These are phyloP conservation scores for Deladenus siricidicola DNA, from an alignment of 2,888 invertebrate genomes.

Conservation along the genomic window DNA sequence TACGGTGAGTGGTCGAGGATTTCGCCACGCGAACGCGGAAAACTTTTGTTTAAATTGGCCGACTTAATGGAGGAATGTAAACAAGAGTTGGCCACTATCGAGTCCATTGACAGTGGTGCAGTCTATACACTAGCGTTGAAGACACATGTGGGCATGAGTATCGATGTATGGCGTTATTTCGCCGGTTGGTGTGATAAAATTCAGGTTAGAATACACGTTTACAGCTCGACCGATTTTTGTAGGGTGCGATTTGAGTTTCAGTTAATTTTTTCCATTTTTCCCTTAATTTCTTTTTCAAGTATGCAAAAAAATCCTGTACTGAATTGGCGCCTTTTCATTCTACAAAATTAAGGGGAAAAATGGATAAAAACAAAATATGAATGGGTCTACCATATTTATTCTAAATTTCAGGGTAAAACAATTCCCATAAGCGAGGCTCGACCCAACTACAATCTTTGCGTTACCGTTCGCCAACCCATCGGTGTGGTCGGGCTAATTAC, in stretches of 20 bases:
- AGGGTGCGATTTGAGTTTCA: too few relatives aligned
- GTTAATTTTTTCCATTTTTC: too few relatives aligned
- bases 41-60: slow-evolving; percentile 65
- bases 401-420: slow-evolving; percentile 63
- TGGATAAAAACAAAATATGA: too few relatives aligned
- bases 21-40: slow-evolving; percentile 80
- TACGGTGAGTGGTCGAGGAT: slow-evolving; percentile 85
- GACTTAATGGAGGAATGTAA: slow-evolving; percentile 88
- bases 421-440: slow-evolving; percentile 85
- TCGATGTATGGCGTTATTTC: slow-evolving; percentile 90
- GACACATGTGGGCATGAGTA: slow-evolving; percentile 94
- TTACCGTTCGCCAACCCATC: slow-evolving; percentile 81
- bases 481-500: slow-evolving; percentile 82
- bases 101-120: slow-evolving; percentile 85
- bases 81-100: slow-evolving; percentile 87
- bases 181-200: slow-evolving; percentile 93
- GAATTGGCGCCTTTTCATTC: too few relatives aligned
- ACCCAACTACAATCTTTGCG: slow-evolving; percentile 78
- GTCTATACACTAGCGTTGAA: slow-evolving; percentile 91
- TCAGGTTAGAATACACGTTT: too few relatives aligned
- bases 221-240: not conserved
- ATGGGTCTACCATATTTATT: too few relatives aligned
- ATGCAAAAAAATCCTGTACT: too few relatives aligned
- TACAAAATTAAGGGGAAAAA: too few relatives aligned
- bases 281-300: too few relatives aligned